Base-by-base conservation (phyloP, 2,113 vertebrate genomes). In the Oncorhynchus mykiss region DNA sequence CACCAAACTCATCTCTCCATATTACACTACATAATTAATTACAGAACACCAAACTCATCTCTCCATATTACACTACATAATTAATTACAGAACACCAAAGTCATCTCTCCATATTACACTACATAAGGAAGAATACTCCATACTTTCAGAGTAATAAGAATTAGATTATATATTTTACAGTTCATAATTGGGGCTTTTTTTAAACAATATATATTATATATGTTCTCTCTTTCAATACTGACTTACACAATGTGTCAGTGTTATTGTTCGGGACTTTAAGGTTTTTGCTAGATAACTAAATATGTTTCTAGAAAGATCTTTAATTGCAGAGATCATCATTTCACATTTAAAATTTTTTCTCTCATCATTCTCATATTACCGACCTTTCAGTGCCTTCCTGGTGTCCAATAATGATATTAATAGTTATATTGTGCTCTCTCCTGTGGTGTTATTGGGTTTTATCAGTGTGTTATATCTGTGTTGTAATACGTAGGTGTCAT, bases 401-500 rank as follows among this genome's bases (percentile, higher is more conserved):
- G 4, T 24, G 59, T 62, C n/a, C 59, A 5, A n/a, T 62, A 62
- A 62, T 24, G 7, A 22, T 57, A 20, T 6, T 2, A 57, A 14
- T 18, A 57, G 54, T 57, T 20, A 11, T 54, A 54, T 54, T 62
- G 18, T 22, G 59, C 59, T 22, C 51, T 54, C 39, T 39, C 13
- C 3, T 18, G 51, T 54, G 4, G 51, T 18, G 51, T 5, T 54
- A 18, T 18, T 54, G 51, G 5, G 12, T 54, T 14, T 13, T 54
- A 54, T 54, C 39, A 4, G 14, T 51, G 72, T 90, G 81, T 88
- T 88, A 82, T 84, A 86, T 86, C 85, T 88, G 89, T 88, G 84
- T 70, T 88, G 87, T 86, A 83, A 89, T 83, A 92, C 89, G 84
- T 89, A 92, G 91, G 87, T 86, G 85, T 82, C 88, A 80, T 91